A percentile compares a stretch with the other conserved stretches of the same genome.
Conservation (phyloP, 2,797 vertebrate genomes). For the Gobio occitaniae region DNA sequence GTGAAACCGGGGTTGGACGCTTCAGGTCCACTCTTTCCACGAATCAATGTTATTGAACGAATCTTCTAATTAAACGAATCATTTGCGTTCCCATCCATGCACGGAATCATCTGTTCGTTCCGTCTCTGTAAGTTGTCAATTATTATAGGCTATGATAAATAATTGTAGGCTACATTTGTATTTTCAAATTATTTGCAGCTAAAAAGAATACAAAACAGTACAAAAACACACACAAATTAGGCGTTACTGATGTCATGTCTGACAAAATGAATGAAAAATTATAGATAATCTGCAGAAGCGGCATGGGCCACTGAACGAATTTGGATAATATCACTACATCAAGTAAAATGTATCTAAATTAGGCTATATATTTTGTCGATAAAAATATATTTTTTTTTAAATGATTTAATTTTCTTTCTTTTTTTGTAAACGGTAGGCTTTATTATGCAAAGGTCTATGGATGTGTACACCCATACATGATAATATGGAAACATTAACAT, state of each 20-base stretch:
- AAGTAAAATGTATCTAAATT: background rate
- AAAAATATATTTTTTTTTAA: too few relatives aligned
- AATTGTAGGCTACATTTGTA: background rate
- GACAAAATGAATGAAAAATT: background rate
- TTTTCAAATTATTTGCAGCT: background rate
- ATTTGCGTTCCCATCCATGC: background rate
- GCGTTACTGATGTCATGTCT: background rate
- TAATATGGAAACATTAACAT: too few relatives aligned
- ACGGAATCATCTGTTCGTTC: background rate
- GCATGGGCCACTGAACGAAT: background rate
- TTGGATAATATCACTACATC: background rate
- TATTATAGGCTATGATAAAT: background rate
- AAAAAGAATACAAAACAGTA: background rate
- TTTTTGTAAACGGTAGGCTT: background rate
- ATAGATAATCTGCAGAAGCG: background rate
- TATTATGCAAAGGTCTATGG: too few relatives aligned
- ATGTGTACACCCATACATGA: background rate
- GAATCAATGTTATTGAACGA: slow-evolving; percentile 3
- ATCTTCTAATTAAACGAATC: background rate
- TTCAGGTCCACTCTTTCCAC: background rate
- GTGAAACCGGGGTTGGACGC: background rate
- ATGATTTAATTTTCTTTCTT: too few relatives aligned
- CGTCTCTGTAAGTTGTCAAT: background rate
- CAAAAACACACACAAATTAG: background rate
- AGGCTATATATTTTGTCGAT: background rate